Evolutionary conservation across 2,797 vertebrate species (phyloP).

Genomic region (Ctenosaura bakeri): DNA sequence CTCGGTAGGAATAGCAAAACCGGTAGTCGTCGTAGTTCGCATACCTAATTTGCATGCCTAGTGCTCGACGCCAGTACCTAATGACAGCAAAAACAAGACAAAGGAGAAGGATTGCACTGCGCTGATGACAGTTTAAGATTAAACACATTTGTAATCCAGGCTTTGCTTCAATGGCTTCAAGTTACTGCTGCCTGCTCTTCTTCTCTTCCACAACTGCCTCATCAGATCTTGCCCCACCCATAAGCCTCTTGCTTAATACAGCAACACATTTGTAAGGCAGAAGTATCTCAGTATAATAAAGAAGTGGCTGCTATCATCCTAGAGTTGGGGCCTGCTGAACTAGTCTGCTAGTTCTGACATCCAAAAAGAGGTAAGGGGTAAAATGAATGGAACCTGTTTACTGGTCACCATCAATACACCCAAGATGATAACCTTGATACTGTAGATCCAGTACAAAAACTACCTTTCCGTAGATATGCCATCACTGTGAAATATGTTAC

Average conservation of each 20-base stretch:
- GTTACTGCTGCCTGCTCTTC: neutral
- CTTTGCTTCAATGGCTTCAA: neutral
- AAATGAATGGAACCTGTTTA: neutral
- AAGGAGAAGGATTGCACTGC: neutral
- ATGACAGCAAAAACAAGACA: slow-evolving; percentile 31
- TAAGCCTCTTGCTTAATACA: neutral
- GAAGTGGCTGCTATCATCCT: neutral
- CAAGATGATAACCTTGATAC: neutral
- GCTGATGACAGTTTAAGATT: slow-evolving; percentile 60
- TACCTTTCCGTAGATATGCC: too few relatives aligned
- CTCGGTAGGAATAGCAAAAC: slow-evolving; percentile 92
- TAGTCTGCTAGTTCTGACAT: neutral
- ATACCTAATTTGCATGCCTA: slow-evolving; percentile 88
- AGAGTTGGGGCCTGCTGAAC: neutral
- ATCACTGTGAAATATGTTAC: too few relatives aligned
- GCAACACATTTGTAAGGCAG: neutral
- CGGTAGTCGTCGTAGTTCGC: slow-evolving; percentile 84
- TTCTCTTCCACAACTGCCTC: neutral
- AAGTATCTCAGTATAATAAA: too few relatives aligned
- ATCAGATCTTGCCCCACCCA: neutral
- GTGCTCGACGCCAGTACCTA: slow-evolving; percentile 90
- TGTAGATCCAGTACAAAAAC: too few relatives aligned
- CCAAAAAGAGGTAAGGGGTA: too few relatives aligned
- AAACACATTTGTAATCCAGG: neutral
- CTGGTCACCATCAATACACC: neutral